Percentiles rank a stretch among this genome's conserved stretches.
phyloP scores from a whole-genome alignment of 2,888 invertebrate species.

The Lasiommata megera region DNA sequence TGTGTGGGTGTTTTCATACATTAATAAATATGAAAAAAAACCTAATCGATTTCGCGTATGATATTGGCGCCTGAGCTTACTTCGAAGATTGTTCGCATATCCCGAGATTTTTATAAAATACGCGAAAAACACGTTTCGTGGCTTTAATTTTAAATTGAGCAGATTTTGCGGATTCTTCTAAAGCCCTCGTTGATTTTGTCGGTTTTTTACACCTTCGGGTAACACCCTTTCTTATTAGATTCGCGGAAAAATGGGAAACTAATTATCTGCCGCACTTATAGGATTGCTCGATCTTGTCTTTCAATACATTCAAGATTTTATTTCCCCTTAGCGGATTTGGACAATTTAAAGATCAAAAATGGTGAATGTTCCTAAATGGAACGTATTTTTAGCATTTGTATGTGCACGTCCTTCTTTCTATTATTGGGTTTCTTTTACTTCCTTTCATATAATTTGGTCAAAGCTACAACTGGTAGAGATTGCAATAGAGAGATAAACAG shows the following conservation, averaged over 20 bases:
- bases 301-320: conserved; percentile 31
- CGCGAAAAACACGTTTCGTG: conserved; percentile 81
- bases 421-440: too few species aligned
- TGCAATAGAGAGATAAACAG: too few species aligned
- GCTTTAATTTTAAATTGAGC: conserved; percentile 82
- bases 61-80: conserved; percentile 47
- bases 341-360: conserved; percentile 2
- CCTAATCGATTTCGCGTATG: conserved; percentile 44
- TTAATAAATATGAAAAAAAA: conserved; percentile 35
- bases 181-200: conserved; percentile 70
- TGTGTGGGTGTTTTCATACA: conserved; percentile 26
- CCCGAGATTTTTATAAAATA: conserved; percentile 80
- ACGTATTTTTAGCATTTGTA: too few species aligned
- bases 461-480: too few species aligned
- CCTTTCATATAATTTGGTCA: too few species aligned
- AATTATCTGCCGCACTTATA: conserved; percentile 55
- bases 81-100: conserved; percentile 76
- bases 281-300: conserved; percentile 40
- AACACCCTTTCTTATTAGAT: conserved; percentile 64
- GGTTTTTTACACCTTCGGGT: conserved; percentile 56
- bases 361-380: too few species aligned
- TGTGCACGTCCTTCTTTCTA: too few species aligned
- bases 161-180: conserved; percentile 76
- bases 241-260: conserved; percentile 63
- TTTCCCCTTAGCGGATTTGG: conserved; percentile 12